A percentile compares a stretch with the other conserved stretches of the same genome.
Conservation (phyloP, 2,113 vertebrate species). For the Campylomormyrus tamandua region DNA sequence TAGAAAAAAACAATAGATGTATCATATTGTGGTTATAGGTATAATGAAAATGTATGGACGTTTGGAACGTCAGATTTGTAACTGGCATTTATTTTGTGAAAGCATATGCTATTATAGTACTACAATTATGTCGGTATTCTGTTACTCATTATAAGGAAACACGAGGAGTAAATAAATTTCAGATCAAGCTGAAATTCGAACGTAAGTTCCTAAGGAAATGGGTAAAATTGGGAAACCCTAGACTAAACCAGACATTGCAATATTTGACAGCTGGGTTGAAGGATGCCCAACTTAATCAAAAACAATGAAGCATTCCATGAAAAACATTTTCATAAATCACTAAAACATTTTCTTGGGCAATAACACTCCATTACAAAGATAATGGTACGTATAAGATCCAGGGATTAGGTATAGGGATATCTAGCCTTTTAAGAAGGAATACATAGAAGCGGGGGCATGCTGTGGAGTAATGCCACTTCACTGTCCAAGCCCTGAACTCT, state of each 20-base stretch:
- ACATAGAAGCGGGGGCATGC: background rate
- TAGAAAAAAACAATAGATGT: background rate
- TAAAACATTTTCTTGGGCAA: background rate
- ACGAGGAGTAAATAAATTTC: background rate
- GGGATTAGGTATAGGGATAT: background rate
- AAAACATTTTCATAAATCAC: background rate
- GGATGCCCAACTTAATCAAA: background rate
- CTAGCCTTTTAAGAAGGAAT: background rate
- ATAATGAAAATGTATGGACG: background rate
- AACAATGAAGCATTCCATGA: background rate
- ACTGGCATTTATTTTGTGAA: background rate
- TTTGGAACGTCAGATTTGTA: background rate
- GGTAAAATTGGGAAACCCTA: background rate
- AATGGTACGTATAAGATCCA: background rate
- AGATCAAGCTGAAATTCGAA: background rate
- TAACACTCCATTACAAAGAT: background rate
- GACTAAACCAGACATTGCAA: background rate
- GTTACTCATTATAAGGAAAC: background rate
- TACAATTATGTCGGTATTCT: background rate
- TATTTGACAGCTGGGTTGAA: background rate
- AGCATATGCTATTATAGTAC: background rate
- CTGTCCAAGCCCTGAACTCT: background rate
- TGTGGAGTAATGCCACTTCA: background rate
- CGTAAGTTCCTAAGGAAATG: background rate
- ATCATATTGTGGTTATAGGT: background rate